Base-by-base conservation (phyloP, 2,888 invertebrate species). In the Drosophila imparisetae region DNA sequence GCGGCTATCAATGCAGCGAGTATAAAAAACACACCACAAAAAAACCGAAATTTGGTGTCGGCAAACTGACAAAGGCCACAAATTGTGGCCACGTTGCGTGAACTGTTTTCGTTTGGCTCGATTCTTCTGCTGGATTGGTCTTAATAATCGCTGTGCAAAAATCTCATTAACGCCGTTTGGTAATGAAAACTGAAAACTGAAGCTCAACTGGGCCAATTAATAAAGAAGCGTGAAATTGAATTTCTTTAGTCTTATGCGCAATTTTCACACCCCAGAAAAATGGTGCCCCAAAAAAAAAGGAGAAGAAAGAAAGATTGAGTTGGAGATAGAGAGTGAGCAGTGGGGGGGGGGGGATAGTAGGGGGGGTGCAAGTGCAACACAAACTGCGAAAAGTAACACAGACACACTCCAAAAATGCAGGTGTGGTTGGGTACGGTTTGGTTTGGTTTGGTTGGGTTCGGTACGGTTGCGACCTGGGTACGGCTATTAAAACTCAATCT, bases 201-300 rank as follows among this genome's bases (percentile, higher is more conserved):
- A 36, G 27, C 57, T 63, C 55, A 71, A 75, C 79, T 76, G 82
- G 79, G 72, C 89, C 87, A 87, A 87, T 90, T 87, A 87, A 87
- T 87, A 90, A 86, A 87, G 84, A 81, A 87, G 90, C 87, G 89
- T 87, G 87, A 87, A 87, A 87, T 87, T 87, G 90, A 87, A 90
- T 83, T 90, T 89, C 72, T 81, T 81, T 80, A 67, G 74, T 74
- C 67, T 70, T 63, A 80, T 68, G 83, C 69, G 83, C 85, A 74
- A 80, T 83, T 81, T 85, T 85, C 85, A 89, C 85, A 85, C 85
- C 84, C 81, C 80, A 73, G 72, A 75, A 65, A n/a, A 57, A 54
- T 60, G 78, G 24, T 58, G 68, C 68, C 58, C 32, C 66, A 40
- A 66, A 76, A 71, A 63, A 61, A 40, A 48, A 29, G 15, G 15